Evolutionary conservation across 92 coral and sea anemone genomes (phyloP).

Genomic region (Blastomussa wellsi): DNA sequence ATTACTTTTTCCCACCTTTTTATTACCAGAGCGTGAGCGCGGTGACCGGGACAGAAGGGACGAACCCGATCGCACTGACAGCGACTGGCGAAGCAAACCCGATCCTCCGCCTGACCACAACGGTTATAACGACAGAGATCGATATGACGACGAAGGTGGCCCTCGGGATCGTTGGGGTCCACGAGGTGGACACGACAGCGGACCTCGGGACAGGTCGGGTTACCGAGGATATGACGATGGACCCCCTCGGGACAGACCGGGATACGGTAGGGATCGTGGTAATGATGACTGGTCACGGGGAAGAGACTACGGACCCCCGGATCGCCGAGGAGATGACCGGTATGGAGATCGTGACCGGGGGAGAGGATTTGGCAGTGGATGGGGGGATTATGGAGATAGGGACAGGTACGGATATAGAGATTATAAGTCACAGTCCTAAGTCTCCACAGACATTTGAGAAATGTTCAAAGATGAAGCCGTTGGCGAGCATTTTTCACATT

Average conservation of each 20-base stretch:
- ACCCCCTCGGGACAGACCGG: conserved; percentile 36
- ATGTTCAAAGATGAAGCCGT: no score
- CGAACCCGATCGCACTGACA: conserved; percentile 68
- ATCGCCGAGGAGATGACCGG: conserved; percentile 45
- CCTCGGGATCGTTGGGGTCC: conserved; percentile 54
- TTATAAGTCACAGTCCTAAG: background rate
- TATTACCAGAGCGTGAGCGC: conserved; percentile 48
- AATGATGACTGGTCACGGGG: conserved; percentile 60
- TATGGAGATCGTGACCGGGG: conserved; percentile 59
- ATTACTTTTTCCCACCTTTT: background rate
- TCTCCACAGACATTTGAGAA: no score
- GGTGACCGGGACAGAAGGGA: conserved; percentile 71
- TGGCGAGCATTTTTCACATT: no score
- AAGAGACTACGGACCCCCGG: conserved; percentile 50
- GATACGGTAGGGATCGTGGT: conserved; percentile 49
- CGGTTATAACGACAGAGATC: conserved; percentile 44
- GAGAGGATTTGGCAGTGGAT: conserved; percentile 66
- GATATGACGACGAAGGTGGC: conserved; percentile 42
- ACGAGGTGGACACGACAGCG: conserved; percentile 53
- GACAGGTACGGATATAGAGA: conserved; percentile 39
- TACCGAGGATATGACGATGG: conserved; percentile 57
- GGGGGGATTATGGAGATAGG: conserved; percentile 69
- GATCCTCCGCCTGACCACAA: conserved; percentile 42
- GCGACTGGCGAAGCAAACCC: conserved; percentile 88
- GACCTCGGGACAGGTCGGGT: conserved; percentile 57